Base-by-base conservation (phyloP, 2,888 invertebrate species). In the Cephus pulcher region DNA sequence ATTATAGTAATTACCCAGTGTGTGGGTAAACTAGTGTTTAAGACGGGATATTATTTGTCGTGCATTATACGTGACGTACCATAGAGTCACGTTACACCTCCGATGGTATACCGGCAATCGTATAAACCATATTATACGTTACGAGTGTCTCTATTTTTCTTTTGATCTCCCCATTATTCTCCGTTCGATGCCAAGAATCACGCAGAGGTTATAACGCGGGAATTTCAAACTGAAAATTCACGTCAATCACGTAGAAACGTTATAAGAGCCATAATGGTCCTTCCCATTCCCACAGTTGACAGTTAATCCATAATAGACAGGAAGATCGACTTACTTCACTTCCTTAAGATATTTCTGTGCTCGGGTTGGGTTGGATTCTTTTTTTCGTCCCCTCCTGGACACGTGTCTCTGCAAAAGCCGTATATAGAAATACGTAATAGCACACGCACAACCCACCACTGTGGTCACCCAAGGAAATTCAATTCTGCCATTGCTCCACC, bases 401-500 rank as follows among this genome's bases (percentile, higher is more conserved):
- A 56, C 56, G 56, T 56, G 56, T 56, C 56, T 56, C 56, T 56
- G 9, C 56, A 2, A 23, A 23, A 56, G 56, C 56, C 9, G 1
- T 9, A 23, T 56, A 56, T 23, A 56, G 56, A 56, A 23, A 56
- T 56, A 56, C 56, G 23, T 9, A 9, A 23, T 0, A 2, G 56
- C 56, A 9, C 2, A 56, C 23, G 56, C 56, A 56, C 9, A 56
- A 56, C 56, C 56, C 56, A 56, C 56, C 23, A 2, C 15, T 56
- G 56, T 15, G 56, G 56, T 56, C 56, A 56, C 56, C 56, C 56
- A 80, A 83, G 82, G 86, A 88, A 88, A 87, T 87, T 86, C 84
- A 89, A 89, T 90, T 90, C 90, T 88, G 83, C 83, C 82, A 84
- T 87, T 87, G 89, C 86, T 89, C 84, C 86, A 86, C 75, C 84